Percentiles rank a stretch among this genome's conserved stretches.
Conservation (phyloP, 2,113 vertebrate genomes). For the Pimephales promelas region DNA sequence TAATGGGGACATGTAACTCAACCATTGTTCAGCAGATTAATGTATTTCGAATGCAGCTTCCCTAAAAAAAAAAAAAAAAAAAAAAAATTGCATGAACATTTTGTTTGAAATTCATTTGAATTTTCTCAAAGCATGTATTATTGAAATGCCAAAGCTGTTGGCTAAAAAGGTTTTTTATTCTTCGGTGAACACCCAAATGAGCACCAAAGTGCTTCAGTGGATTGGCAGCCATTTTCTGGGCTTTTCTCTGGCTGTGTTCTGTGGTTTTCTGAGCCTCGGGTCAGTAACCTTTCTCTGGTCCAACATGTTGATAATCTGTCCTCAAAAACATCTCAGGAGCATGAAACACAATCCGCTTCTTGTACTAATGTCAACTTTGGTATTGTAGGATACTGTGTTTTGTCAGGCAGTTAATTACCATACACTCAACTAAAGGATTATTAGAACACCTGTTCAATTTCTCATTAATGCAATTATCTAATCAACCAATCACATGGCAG, state of each 20-base stretch:
- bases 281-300: slow-evolving; percentile 5
- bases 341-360: slow-evolving; percentile 11
- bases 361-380: neutral
- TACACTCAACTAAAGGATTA: no score
- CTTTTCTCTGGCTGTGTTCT: slow-evolving; percentile 2
- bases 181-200: neutral
- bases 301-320: slow-evolving; percentile 20
- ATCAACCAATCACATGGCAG: no score
- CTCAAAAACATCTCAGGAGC: slow-evolving; percentile 31
- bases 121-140: neutral
- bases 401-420: neutral
- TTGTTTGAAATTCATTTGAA: neutral
- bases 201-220: neutral
- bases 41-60: no score
- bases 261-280: slow-evolving; percentile 12
- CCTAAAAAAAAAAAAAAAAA: no score
- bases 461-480: no score
- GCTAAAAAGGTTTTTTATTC: neutral
- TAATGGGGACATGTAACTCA: neutral
- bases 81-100: neutral
- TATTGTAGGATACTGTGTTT: neutral
- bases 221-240: neutral
- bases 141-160: neutral
- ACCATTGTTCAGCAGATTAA: neutral
- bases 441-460: no score